These are phyloP conservation scores for Callaeas wilsoni DNA, from an alignment of 2,113 vertebrate genomes.

Conservation along the genomic window DNA sequence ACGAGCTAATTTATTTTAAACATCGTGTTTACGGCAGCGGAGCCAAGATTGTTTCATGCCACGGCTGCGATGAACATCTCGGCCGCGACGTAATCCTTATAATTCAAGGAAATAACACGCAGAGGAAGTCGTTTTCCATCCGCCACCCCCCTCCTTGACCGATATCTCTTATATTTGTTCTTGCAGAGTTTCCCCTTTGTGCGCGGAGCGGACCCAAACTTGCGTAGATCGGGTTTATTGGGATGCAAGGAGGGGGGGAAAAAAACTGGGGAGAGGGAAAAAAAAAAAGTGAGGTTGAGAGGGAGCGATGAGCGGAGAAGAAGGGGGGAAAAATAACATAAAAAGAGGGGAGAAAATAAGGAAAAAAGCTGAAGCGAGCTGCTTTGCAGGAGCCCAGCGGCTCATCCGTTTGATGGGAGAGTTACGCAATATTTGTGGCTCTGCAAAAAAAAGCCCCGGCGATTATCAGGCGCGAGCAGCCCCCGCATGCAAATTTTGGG, in stretches of 20 bases:
- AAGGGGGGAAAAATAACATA: too few species aligned
- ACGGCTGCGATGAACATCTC: not conserved
- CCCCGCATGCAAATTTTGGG: not conserved
- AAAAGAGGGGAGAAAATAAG: fast-evolving
- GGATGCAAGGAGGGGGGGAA: not conserved
- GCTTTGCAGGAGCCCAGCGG: not conserved
- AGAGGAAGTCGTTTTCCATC: not conserved
- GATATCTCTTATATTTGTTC: constrained; percentile 25
- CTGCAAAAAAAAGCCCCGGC: not conserved
- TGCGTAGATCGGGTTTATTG: constrained; percentile 30
- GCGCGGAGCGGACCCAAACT: constrained; percentile 9
- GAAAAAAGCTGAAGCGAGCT: too few species aligned
- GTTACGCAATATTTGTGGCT: constrained; percentile 10
- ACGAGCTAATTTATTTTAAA: constrained; percentile 10
- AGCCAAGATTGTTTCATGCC: constrained; percentile 4
- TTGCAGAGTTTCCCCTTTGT: constrained; percentile 52
- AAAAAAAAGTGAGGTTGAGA: not conserved
- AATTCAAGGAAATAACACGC: constrained; percentile 53
- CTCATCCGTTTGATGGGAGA: not conserved
- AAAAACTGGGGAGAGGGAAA: not conserved
- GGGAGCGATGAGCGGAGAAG: not conserved
- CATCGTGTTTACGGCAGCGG: not conserved
- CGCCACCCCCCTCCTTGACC: not conserved
- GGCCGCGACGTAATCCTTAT: not conserved
- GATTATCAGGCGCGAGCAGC: not conserved